Base-by-base conservation (phyloP, 2,888 invertebrate species). In the Drosophila crucigera region DNA sequence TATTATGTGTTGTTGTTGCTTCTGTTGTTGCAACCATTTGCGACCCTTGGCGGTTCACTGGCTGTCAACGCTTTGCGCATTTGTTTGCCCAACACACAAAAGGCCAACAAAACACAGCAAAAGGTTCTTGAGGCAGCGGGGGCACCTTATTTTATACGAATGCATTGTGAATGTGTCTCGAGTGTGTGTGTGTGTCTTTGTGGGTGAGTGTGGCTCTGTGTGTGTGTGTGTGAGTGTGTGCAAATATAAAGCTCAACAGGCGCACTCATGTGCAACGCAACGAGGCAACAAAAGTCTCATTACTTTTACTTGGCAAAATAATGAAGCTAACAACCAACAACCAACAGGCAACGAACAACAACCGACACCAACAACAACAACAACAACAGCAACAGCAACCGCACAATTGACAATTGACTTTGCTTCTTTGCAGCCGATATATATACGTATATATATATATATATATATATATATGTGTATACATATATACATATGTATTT, bases 211-310 rank as follows among this genome's bases (percentile, higher is more conserved):
- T 22, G 14, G 22, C 47, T 58, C 11, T 53, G 53, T 68, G 63
- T 60, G 37, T 68, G 63, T 60, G 37, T 47, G 47, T 9, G 56
- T 28, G 62, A 49, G 60, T 63, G 52, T 59, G 81, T 73, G 68
- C 63, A 78, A 81, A 81, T 80, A 74, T 61, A 78, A 74, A 69
- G 78, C 80, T 79, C 72, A 76, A 80, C 80, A 80, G 82, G 78
- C 77, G 89, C 89, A 89, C 82, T 89, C 89, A 89, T 82, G 89
- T 89, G 88, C 80, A 84, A 84, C 88, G 83, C 86, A 89, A 86
- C 88, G 80, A 89, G 88, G 87, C 89, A 86, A 87, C 86, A 86
- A 86, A 89, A 85, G 89, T 90, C 90, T 87, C 90, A 87, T 87
- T 87, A 88, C 90, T 87, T 87, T 90, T 90, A 83, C 89, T 87